A percentile compares a stretch with the other conserved stretches of the same genome.
phyloP scores from a whole-genome alignment of 2,888 invertebrate genomes.

The Cantharis flavilabris region DNA sequence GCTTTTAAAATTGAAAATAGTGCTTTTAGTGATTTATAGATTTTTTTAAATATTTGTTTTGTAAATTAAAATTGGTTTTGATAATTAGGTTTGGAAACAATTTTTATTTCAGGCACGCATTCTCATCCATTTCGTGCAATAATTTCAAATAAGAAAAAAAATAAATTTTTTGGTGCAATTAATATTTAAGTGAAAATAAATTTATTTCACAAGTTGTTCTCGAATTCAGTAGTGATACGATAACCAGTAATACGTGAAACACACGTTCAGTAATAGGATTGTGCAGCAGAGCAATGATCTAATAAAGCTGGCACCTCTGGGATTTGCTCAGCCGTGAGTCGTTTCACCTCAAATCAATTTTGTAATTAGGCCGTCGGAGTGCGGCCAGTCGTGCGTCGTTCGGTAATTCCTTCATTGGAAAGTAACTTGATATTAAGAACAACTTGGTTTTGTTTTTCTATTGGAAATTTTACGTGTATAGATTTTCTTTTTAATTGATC shows the following conservation, averaged over 20 bases:
- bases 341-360: constrained; percentile 53
- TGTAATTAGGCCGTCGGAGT: constrained; percentile 48
- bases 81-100: neutral
- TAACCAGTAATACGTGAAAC: constrained; percentile 31
- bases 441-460: neutral
- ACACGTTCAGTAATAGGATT: constrained; percentile 46
- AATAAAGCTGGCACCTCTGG: constrained; percentile 50
- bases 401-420: constrained; percentile 47
- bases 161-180: neutral
- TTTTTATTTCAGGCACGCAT: neutral
- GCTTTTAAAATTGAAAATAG: neutral
- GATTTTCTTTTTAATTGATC: neutral
- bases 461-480: neutral
- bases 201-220: constrained; percentile 20
- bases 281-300: constrained; percentile 51
- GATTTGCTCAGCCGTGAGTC: constrained; percentile 49
- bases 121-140: neutral
- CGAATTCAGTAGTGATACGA: constrained; percentile 25
- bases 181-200: constrained; percentile 4
- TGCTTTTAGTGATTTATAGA: neutral
- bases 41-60: neutral
- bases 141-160: neutral
- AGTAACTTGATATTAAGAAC: constrained; percentile 42
- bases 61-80: neutral
- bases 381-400: constrained; percentile 47